These are phyloP conservation scores for Archips crataeganus DNA, from an alignment of 2,888 invertebrate genomes.

Conservation along the genomic window DNA sequence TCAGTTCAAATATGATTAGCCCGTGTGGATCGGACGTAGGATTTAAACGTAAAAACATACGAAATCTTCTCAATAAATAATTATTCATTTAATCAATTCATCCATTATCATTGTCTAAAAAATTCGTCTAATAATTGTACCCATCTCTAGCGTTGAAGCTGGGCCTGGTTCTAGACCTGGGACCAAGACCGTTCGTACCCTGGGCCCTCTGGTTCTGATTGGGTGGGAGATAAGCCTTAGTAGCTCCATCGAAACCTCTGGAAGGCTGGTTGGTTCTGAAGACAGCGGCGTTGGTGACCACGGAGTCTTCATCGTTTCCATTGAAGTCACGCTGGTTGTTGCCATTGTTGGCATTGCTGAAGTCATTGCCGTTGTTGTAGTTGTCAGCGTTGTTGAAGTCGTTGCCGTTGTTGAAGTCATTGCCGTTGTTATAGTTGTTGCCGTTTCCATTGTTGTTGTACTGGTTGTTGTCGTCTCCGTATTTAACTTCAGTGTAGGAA, in stretches of 20 bases:
- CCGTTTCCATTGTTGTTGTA: constrained; percentile 22
- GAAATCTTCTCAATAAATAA: constrained; percentile 28
- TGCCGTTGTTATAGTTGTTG: constrained; percentile 29
- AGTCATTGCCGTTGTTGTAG: constrained; percentile 28
- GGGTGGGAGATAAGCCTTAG: constrained; percentile 67
- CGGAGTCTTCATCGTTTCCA: constrained; percentile 58
- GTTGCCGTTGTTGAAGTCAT: constrained; percentile 44
- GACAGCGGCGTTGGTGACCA: constrained; percentile 63
- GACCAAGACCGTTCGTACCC: constrained; percentile 47
- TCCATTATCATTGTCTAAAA: constrained; percentile 30
- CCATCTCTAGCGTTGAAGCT: constrained; percentile 61
- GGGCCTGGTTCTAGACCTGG: constrained; percentile 47
- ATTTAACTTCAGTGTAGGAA: constrained; percentile 73
- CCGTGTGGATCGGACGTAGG: neutral
- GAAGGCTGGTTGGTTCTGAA: constrained; percentile 42
- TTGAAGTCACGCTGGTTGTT: constrained; percentile 46
- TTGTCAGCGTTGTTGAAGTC: constrained; percentile 46
- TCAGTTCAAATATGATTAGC: too few species aligned
- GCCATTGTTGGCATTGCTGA: constrained; percentile 22
- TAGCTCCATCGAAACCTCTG: constrained; percentile 44
- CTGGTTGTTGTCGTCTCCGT: constrained; percentile 49
- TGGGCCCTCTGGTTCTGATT: constrained; percentile 47
- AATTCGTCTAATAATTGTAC: constrained; percentile 57
- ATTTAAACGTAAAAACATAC: neutral
- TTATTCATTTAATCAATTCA: constrained; percentile 29